Evolutionary conservation across 2,888 invertebrate species (phyloP), one percentile per base, ranked within the genome.

Genomic region (Phymatocera aterrima): DNA sequence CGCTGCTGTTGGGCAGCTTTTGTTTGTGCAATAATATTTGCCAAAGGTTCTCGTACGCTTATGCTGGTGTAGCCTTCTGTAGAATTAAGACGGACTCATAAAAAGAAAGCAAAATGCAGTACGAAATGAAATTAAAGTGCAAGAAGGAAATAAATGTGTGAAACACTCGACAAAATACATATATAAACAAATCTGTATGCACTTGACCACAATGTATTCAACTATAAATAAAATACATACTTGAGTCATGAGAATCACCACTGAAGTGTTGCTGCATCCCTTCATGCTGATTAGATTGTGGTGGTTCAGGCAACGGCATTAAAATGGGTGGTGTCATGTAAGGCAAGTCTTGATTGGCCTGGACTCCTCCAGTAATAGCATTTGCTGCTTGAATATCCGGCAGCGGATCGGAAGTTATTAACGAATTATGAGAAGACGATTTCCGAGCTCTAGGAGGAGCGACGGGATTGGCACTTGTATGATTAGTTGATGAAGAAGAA

Each of bases 11-110:
- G 89, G 64, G 91, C 89, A 21, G 86, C 87, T 83, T 91, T 90
- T 0, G 94, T 94, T 89, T 94, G 94, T 70, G 94, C 95, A 83
- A 95, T 93, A 82, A 95, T 94, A 87, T 94, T 94, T 3, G 97
- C 96, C 80, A 97, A 91, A 0, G 97, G 97, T 90, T 97, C 97
- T 21, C 97, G 93, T 1, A 97, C 97, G 82, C 97, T 97, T 84
- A 97, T 97, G 87, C 97, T 97, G 0, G 97, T 97, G 89, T 97
- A 97, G 64, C 97, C 97, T 92, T 97, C 97, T 96, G 91, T 37
- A 92, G 91, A 82, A 79, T n/a, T n/a, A n/a, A n/a, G n/a, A n/a
- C n/a, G n/a, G n/a, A n/a, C n/a, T n/a, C n/a, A n/a, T n/a, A n/a
- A n/a, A n/a, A n/a, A n/a, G n/a, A n/a, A n/a, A n/a, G n/a, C n/a